A percentile compares a stretch with the other conserved stretches of the same genome.
Evolutionary conservation across 2,113 vertebrate genomes (phyloP).

Genomic region (Tylochromis polylepis): DNA sequence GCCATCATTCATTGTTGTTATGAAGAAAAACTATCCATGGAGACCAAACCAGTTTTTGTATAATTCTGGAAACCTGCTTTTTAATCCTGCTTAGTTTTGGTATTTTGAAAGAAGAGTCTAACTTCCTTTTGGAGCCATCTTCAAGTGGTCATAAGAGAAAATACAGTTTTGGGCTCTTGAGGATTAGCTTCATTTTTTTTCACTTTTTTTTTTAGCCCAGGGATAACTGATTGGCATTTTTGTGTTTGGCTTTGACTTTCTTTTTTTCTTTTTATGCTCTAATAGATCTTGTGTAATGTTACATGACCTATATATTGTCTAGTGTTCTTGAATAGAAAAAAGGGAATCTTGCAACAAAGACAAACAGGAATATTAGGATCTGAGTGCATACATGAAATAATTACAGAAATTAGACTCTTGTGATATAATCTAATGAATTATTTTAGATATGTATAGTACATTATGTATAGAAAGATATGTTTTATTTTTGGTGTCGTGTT

Average conservation of each 20-base stretch:
- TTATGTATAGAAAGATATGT: neutral
- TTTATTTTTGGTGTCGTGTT: neutral
- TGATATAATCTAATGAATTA: neutral
- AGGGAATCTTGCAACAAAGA: neutral
- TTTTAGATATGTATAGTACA: neutral
- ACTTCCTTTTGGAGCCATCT: neutral
- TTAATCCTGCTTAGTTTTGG: neutral
- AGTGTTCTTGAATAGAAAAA: neutral
- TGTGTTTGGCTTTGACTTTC: neutral
- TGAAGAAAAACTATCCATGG: too few relatives aligned
- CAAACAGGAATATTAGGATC: neutral
- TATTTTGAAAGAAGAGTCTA: neutral
- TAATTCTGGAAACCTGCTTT: neutral
- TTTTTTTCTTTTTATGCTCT: neutral
- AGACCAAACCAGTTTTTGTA: too few relatives aligned
- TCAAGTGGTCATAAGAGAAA: neutral
- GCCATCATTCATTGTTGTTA: neutral
- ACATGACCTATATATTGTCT: neutral
- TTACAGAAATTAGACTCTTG: neutral
- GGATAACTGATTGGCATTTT: neutral
- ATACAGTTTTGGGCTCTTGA: neutral
- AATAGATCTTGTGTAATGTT: neutral
- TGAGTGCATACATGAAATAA: neutral
- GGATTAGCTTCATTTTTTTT: neutral
- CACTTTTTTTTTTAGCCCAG: neutral